Evolutionary conservation across 2,888 invertebrate species (phyloP), one percentile per base, ranked within the genome.

Genomic region (Apotomis capreana): DNA sequence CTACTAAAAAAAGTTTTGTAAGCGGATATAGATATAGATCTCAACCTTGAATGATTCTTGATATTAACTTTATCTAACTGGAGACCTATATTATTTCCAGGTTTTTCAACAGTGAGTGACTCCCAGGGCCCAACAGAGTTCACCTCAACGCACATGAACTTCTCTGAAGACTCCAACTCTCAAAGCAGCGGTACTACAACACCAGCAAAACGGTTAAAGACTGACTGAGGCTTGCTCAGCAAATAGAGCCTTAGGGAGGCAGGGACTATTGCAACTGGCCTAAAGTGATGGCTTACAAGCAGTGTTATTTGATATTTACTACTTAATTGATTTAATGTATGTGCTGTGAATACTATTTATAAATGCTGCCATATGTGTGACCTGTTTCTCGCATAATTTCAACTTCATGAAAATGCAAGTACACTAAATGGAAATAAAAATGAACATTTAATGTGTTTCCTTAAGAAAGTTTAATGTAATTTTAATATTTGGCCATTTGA

Each of bases 161-260:
- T 97, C 87, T 97, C 97, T 0, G 97, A 98, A 89, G 97, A 98
- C 86, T 97, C 97, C 10, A 97, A 97, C 91, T 97, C 97, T 0
- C 97, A 97, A 88, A 96, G 97, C 81, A 97, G 97, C 84, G 97
- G 97, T 82, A 95, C 96, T 68, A 91, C 89, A 73, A 93, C 93
- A 13, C 94, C 95, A 4, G 95, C 96, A 10, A 97, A 97, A 87
- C 94, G 96, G 84, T 92, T 97, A 90, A 97, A 97, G 94, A 95
- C 96, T 83, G 96, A 96, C 83, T 95, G 94, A 95, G 78, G 75
- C 74, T 76, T 72, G 62, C 72, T 68, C 13, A 71, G 69, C 37
- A 74, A 74, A 26, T 78, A 76, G 77, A 63, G 63, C 57, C 58
- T 46, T 26, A 37, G 26, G 13, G 44, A 58, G 63, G 72, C 68